Base-by-base conservation (phyloP, 2,797 vertebrate genomes). In the Trachurus trachurus region DNA sequence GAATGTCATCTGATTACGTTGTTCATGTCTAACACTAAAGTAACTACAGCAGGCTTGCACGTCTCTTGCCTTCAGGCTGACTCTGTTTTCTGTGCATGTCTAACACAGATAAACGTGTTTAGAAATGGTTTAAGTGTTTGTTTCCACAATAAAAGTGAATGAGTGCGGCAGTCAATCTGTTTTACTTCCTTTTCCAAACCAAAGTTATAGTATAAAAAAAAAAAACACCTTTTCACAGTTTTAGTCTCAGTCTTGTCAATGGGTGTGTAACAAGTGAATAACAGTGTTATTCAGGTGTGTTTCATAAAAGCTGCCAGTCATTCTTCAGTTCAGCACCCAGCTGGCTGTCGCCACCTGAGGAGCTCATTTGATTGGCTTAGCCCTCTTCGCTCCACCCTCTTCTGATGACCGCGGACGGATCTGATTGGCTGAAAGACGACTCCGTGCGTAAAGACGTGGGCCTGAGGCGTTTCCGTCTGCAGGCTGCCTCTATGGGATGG, bases 321-420 rank as follows among this genome's bases (percentile, higher is more conserved):
- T 13, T 10, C 21, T 58, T 5, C 26, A 0, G 2, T 21, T n/a
- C 2, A 9, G 1, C 3, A 1, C 2, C 8, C 56, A 0, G 7
- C 11, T 4, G 17, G 1, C 86, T 89, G 87, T 90, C 89, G 82
- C 89, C 88, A 88, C 69, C 66, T 40, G 69, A 29, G 0, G 4
- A 15, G 11, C 57, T 5, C 3, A 10, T 69, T 9, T 88, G 85
- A 95, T 95, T 96, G 92, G 95, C 69, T 77, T 0, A 37, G 8
- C n/a, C 1, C 0, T 57, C 50, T 73, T 77, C 53, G 76, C 81
- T 58, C 93, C 91, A 90, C 93, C 82, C 92, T 96, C 94, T 95
- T 95, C 87, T 92, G 93, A 96, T 93, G 76, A 80, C 79, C 15
- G 1, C 0, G 2, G 34, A 49, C 22, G 2, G 5, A 45, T 81